These are phyloP conservation scores for Urophycis tenuis DNA, from an alignment of 2,797 vertebrate species.

Conservation along the genomic window DNA sequence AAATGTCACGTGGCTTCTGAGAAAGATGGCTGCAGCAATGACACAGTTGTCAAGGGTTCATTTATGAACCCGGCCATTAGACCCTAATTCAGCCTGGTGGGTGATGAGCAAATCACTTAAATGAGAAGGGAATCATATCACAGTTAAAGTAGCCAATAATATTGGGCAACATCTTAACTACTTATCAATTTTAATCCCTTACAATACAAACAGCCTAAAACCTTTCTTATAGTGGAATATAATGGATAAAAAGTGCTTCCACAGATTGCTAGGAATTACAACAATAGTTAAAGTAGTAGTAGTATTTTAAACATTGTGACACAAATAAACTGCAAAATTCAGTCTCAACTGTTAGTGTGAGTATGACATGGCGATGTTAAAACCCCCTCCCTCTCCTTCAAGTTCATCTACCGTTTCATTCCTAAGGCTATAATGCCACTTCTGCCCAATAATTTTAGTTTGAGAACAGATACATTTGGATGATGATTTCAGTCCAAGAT, in stretches of 20 bases:
- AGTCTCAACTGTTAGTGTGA: not conserved
- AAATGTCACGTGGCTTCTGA: slow-evolving; percentile 99
- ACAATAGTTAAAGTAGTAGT: not conserved
- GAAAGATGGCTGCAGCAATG: slow-evolving; percentile 98
- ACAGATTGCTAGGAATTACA: not conserved
- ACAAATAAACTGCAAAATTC: not conserved
- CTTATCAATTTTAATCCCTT: not conserved
- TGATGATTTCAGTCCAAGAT: not conserved
- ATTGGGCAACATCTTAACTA: not conserved
- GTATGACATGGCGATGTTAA: not conserved
- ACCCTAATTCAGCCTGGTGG: slow-evolving; percentile 98
- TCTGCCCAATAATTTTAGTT: not conserved
- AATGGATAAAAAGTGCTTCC: not conserved
- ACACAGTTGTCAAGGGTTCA: slow-evolving; percentile 99
- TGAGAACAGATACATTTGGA: not conserved
- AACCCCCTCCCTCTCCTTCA: not conserved
- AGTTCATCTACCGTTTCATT: not conserved
- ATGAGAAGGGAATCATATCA: not conserved
- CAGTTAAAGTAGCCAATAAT: not conserved
- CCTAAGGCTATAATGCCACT: not conserved
- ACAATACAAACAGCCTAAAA: not conserved
- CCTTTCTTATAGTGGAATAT: not conserved
- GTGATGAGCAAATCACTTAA: slow-evolving; percentile 38
- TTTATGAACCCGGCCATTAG: slow-evolving; percentile 93
- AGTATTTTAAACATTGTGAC: not conserved